Base-by-base conservation (phyloP, 2,888 invertebrate genomes). In the Biston stratarius region DNA sequence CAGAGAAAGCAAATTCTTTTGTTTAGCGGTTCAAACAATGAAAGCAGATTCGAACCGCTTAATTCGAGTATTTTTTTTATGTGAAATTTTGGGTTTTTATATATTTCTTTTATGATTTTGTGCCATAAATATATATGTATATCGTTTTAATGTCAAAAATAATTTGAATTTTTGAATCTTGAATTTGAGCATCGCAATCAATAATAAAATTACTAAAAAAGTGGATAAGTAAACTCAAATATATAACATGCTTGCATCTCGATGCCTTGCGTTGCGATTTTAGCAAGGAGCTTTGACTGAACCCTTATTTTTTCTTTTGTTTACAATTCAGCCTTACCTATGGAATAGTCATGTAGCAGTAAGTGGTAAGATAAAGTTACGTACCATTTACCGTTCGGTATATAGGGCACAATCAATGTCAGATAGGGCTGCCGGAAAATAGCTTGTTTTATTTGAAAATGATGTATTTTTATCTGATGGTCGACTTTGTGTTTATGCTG, bases 291-390 rank as follows among this genome's bases (percentile, higher is more conserved):
- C 15, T 53, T 14, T 53, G 38, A 40, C 38, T 15, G 15, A 10
- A 38, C 14, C 52, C 14, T 53, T 15, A 38, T 9, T 10, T 42
- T 61, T 61, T 55, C 24, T 47, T 40, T 11, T 61, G 47, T 56
- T 56, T 48, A 56, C 44, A 10, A 42, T 51, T 33, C 8, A 51
- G 62, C 36, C 24, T 49, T 58, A 51, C 45, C n/a, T 66, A 66
- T 66, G 57, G 57, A 66, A 66, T 34, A 57, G 61, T 66, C 57
- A 47, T 66, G 66, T 66, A 45, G 1, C 45, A 0, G 15, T 61
- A 57, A 66, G 66, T 66, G 66, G 45, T 12, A 42, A 56, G 66
- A 66, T 66, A 61, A 57, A 24, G 51, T 66, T 64, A 55, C 64
- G 47, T 12, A 58, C 45, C 34, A 34, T 47, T 57, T 40, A 57